Percentiles rank a stretch among this genome's conserved stretches.
Conservation (phyloP, 2,797 vertebrate species). For the Protonibea diacanthus region DNA sequence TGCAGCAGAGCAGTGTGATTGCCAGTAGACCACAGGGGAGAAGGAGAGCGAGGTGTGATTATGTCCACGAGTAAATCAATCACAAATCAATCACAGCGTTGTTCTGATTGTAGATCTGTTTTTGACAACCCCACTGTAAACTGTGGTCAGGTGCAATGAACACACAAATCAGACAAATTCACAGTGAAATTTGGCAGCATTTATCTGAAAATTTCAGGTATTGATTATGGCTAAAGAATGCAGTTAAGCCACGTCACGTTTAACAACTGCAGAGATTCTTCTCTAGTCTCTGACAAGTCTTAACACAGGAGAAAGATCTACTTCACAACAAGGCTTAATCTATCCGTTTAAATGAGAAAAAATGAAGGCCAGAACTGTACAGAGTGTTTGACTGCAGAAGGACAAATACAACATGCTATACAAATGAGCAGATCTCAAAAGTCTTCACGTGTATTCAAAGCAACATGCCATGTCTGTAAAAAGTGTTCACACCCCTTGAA, state of each 20-base stretch:
- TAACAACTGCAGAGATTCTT: neutral
- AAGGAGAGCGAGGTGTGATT: no score
- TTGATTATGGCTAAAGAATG: neutral
- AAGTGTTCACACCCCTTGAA: neutral
- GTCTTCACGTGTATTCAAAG: neutral
- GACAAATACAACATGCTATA: neutral
- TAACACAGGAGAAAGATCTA: neutral
- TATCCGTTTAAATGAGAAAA: neutral
- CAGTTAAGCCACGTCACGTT: neutral
- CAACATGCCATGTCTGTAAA: neutral
- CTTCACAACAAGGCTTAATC: neutral
- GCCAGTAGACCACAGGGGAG: no score
- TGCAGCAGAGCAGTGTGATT: no score
- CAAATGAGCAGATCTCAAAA: neutral
- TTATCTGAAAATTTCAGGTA: neutral
- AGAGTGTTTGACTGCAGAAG: neutral
- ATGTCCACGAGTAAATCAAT: no score
- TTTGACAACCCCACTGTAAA: neutral
- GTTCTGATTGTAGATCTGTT: neutral
- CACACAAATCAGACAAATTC: neutral
- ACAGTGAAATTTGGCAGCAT: neutral
- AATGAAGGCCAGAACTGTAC: neutral
- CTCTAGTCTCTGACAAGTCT: neutral
- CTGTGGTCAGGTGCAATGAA: neutral
- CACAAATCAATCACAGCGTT: no score